phyloP scores from a whole-genome alignment of 1,140 invertebrate species.

The Pomacea maculata region DNA sequence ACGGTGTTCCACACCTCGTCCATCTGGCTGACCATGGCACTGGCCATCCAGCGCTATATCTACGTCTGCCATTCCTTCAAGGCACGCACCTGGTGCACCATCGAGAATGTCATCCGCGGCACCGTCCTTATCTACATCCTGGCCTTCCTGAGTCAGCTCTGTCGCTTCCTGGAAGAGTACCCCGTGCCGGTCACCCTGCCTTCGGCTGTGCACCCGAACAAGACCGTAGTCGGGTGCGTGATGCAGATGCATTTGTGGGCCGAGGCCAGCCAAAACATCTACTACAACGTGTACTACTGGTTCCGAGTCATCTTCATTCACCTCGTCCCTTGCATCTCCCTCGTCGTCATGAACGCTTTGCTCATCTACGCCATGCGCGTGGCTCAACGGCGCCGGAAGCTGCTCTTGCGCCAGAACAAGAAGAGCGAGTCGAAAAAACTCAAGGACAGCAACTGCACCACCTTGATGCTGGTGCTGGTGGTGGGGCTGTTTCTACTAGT shows the following conservation, averaged over 20 bases:
- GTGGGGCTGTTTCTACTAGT: slow-evolving; percentile 90
- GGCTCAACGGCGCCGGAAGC: slow-evolving; percentile 81
- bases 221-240: slow-evolving; percentile 45
- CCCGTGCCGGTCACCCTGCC: slow-evolving; percentile 67
- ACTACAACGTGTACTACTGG: slow-evolving; percentile 82
- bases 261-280: slow-evolving; percentile 74
- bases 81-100: slow-evolving; percentile 86
- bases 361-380: slow-evolving; percentile 84
- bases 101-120: slow-evolving; percentile 81
- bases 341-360: slow-evolving; percentile 88
- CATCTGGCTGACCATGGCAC: slow-evolving; percentile 85
- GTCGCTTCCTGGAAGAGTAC: slow-evolving; percentile 79
- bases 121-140: slow-evolving; percentile 79
- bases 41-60: slow-evolving; percentile 87
- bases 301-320: slow-evolving; percentile 92
- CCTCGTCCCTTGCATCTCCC: slow-evolving; percentile 84
- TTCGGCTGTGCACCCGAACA: slow-evolving; percentile 73
- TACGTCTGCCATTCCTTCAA: slow-evolving; percentile 90
- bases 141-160: slow-evolving; percentile 81
- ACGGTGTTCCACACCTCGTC: slow-evolving; percentile 91
- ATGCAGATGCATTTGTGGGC: slow-evolving; percentile 39
- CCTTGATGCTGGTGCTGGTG: slow-evolving; percentile 93
- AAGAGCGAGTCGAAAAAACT: slow-evolving; percentile 85
- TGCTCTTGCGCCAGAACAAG: slow-evolving; percentile 84
- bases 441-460: slow-evolving; percentile 88